Base-by-base conservation (phyloP, 2,888 invertebrate genomes). In the Scaptomyza polygonia region DNA sequence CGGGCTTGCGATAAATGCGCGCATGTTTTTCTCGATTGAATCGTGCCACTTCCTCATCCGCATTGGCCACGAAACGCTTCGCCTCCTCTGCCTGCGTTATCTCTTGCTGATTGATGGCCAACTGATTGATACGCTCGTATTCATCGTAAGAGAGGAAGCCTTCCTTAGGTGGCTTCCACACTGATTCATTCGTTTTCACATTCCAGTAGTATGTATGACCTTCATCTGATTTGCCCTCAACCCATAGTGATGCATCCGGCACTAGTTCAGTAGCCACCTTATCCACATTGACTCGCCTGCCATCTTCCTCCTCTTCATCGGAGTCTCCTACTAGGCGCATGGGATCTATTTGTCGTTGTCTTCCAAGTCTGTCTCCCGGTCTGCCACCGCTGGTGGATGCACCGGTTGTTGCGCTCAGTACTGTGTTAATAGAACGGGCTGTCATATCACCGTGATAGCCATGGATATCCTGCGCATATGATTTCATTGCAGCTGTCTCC, bases 201-300 rank as follows among this genome's bases (percentile, higher is more conserved):
- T 98, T 96, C 97, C 97, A 97, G 87, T 95, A 98, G 90, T 98
- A 98, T 1, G 94, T 93, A 78, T 94, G 93, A 0, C 96, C 97
- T 85, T 96, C 95, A 48, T 95, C 95, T 67, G 94, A 94, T 77
- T 94, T 94, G 3, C 91, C 95, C 91, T 98, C 97, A 72, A 95
- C 95, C 98, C 98, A 98, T 21, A 94, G 89, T 49, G 93, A 93
- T 4, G 90, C 86, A 69, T 91, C 89, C 0, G 91, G 89, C 8
- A 89, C 87, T 0, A 67, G 48, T 5, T 86, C 87, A 49, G 89
- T 55, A 79, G 66, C 89, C 67, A 77, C 88, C 85, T 83, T 92
- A 72, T 27, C 55, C 27, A 88, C 76, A 14, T 69, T 67, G 0
- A 89, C 88, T 0, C 86, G 70, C 0, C 91, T 67, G 72, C 63